phyloP scores from a whole-genome alignment of 37 sponge, comb jelly and placozoan genomes.

The Chondrosia reniformis region DNA sequence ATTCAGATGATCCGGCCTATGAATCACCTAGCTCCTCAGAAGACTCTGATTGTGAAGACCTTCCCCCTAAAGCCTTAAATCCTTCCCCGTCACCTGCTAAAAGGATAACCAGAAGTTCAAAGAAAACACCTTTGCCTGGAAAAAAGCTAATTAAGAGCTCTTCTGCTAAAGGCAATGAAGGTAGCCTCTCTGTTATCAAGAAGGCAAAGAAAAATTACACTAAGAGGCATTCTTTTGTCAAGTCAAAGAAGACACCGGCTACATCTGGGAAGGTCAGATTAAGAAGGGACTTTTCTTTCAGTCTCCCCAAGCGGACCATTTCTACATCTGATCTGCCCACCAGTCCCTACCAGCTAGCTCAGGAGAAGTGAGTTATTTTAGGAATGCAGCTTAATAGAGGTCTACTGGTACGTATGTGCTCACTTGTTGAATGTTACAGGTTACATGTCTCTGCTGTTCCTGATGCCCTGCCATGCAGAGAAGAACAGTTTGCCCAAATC shows the following conservation, averaged over 20 bases:
- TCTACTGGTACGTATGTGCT: not conserved
- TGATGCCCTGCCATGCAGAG: constrained; percentile 82
- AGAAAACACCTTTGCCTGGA: too few species aligned
- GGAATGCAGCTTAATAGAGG: not conserved
- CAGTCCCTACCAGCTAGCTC: not conserved
- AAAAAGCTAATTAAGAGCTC: too few species aligned
- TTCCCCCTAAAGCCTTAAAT: too few species aligned
- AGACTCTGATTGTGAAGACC: too few species aligned
- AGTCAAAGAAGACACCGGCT: not conserved
- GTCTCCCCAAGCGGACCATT: constrained; percentile 1
- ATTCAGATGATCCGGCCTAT: too few species aligned
- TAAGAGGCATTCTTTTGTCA: too few species aligned
- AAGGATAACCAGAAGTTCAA: too few species aligned
- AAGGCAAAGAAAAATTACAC: too few species aligned
- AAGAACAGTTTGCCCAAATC: constrained; percentile 73
- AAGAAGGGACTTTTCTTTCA: not conserved
- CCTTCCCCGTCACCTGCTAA: too few species aligned
- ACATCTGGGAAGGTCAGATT: not conserved
- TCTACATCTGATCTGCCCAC: not conserved
- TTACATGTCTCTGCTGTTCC: constrained; percentile 84
- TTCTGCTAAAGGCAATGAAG: too few species aligned
- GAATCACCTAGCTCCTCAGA: too few species aligned
- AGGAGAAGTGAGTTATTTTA: not conserved
- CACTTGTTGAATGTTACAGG: constrained; percentile 1
- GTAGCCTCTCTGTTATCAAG: too few species aligned